Conservation (phyloP, 2,888 invertebrate genomes). For the Empis stercorea region DNA sequence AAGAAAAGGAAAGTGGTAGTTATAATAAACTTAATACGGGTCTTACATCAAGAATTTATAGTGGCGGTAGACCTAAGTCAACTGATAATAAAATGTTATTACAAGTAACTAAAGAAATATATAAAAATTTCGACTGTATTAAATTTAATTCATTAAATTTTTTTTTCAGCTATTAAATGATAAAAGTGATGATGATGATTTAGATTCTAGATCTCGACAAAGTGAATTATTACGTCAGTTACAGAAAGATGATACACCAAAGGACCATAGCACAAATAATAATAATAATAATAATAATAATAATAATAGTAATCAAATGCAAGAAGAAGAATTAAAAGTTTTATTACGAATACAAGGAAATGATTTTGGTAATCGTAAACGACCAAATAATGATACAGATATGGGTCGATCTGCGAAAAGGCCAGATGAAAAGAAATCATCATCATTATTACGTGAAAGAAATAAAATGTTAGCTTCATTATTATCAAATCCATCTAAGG, state of each 20-base stretch:
- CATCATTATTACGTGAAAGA: conserved; percentile 63
- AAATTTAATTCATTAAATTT: background rate
- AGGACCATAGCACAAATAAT: conserved; percentile 19
- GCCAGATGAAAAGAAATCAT: conserved; percentile 28
- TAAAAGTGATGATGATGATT: conserved; percentile 62
- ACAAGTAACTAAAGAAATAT: conserved; percentile 46
- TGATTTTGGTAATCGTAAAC: conserved; percentile 41
- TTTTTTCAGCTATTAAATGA: conserved; percentile 59
- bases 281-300: no score
- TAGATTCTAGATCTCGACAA: conserved; percentile 25
- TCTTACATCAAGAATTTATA: no score
- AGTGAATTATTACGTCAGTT: conserved; percentile 45
- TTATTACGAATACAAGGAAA: conserved; percentile 31
- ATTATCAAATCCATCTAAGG: conserved; percentile 59
- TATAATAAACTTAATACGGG: conserved; percentile 13
- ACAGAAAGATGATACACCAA: conserved; percentile 33
- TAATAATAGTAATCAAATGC: conserved; percentile 27
- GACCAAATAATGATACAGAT: conserved; percentile 50
- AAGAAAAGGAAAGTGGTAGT: conserved; percentile 27
- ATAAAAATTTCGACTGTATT: no score
- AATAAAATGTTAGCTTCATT: conserved; percentile 77
- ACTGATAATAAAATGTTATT: conserved; percentile 49
- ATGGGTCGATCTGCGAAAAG: conserved; percentile 30
- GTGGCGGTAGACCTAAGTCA: no score
- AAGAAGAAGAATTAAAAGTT: conserved; percentile 34